Base-by-base conservation (phyloP, 2,113 vertebrate genomes). In the Aptenodytes forsteri region DNA sequence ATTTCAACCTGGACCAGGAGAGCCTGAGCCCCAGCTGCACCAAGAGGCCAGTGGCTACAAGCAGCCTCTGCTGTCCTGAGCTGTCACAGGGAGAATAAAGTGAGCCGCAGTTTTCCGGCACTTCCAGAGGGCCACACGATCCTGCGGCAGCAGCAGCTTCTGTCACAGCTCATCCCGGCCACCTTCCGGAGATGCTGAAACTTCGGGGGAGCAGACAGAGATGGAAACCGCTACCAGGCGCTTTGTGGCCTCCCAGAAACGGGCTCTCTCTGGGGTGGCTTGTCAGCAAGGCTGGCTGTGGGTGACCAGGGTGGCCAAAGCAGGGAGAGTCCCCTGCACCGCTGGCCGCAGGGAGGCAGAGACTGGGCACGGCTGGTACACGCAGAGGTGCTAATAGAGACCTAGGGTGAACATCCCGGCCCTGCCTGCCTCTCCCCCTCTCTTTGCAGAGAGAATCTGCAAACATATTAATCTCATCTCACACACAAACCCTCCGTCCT, bases 381-480 rank as follows among this genome's bases (percentile, higher is more conserved):
- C 0, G 0, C 61, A 82, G 70, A 89, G 52, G 89, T 75, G 47
- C 77, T 97, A 97, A 97, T 97, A 97, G 89, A 97, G 97, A 97
- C 78, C 84, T 97, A 96, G 93, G 62, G 89, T 0, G 0, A 93
- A 79, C 1, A 6, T 95, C 80, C 90, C 4, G 6, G 81, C 87
- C 83, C 87, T 97, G 93, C 77, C 81, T 94, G 94, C 69, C 87
- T 94, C 90, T 94, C 75, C 80, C 55, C 66, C 32, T 96, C 94
- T 96, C 94, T 96, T 95, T 87, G 87, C 94, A 93, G 93, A 94
- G 91, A 87, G 95, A 97, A 94, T 97, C 95, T 97, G 95, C 96
- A 97, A 96, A 97, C 97, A 96, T 96, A 97, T 97, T 97, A 97
- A 97, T 97, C 96, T 97, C 96, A 97, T 96, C 97, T 95, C 96